Base-by-base conservation (phyloP, 2,888 invertebrate species). In the Drosophila borealis region DNA sequence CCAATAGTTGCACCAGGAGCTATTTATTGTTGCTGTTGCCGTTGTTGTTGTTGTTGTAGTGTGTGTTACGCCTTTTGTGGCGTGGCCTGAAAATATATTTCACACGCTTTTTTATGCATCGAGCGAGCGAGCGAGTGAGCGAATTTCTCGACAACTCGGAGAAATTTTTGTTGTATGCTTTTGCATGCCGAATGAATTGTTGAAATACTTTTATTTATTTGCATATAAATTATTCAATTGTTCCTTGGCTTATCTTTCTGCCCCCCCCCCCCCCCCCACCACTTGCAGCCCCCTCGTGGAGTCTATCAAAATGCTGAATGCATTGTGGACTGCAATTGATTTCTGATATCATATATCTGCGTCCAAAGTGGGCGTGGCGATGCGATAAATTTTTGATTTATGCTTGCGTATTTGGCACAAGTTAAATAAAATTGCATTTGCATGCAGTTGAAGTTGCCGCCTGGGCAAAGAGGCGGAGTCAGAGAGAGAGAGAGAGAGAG, bases 171-270 rank as follows among this genome's bases (percentile, higher is more conserved):
- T 51, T 59, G 37, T 44, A 42, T 64, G 63, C 61, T 72, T 72
- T 70, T 67, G 63, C 74, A 76, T 64, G 57, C 63, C 54, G 67
- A 70, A 78, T 67, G 70, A 76, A 81, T 70, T 80, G 75, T 72
- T 68, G 74, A 73, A 75, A 82, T 81, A 80, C 80, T 86, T 82
- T 86, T 86, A 86, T 86, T 86, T 86, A 86, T 86, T 86, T 81
- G 86, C 86, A 84, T 86, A 86, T 86, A 86, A 86, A 86, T 86
- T 85, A 81, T 85, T 84, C 84, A 82, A 86, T 85, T 85, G 86
- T 86, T 86, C 79, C 77, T 70, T 67, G 61, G 62, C 70, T 66
- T 72, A 78, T 85, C 80, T 83, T 74, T 78, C 70, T 70, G 68
- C 65, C 70, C 45, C 39, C 39, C 41, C 17, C 17, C 21, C n/a